phyloP scores from a whole-genome alignment of 2,113 vertebrate genomes.

The Colaptes auratus region DNA sequence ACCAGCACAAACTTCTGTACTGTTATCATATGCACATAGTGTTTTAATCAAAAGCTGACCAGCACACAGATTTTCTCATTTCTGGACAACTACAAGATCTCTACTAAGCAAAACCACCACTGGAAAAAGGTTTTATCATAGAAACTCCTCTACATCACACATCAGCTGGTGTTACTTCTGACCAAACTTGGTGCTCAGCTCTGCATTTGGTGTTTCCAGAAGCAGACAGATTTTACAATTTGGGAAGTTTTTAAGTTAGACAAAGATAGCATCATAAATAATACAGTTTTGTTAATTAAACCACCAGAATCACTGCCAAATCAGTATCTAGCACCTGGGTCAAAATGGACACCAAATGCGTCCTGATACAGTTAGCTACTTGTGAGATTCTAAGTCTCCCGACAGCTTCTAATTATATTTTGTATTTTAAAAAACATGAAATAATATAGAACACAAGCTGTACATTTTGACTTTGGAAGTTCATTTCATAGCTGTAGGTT shows the following conservation, averaged over 20 bases:
- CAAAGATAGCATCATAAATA: neutral
- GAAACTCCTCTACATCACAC: neutral
- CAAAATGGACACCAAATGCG: neutral
- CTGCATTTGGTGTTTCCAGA: neutral
- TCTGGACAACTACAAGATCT: neutral
- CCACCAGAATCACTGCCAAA: neutral
- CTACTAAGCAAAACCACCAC: neutral
- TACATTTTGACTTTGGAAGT: neutral
- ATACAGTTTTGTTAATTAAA: neutral
- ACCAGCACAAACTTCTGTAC: neutral
- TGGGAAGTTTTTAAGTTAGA: neutral
- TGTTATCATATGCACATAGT: neutral
- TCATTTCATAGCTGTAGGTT: neutral
- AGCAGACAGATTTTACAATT: neutral
- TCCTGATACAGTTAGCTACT: neutral
- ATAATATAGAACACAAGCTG: neutral
- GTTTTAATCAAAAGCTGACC: neutral
- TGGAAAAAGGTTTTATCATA: neutral
- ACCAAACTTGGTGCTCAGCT: neutral
- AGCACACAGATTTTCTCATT: neutral
- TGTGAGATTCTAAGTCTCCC: neutral
- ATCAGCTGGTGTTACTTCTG: neutral
- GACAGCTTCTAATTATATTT: neutral
- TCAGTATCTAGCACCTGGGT: neutral
- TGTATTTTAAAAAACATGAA: fast-evolving